These are phyloP conservation scores for Mustelus asterias DNA, from an alignment of 2,113 vertebrate species.

Conservation along the genomic window DNA sequence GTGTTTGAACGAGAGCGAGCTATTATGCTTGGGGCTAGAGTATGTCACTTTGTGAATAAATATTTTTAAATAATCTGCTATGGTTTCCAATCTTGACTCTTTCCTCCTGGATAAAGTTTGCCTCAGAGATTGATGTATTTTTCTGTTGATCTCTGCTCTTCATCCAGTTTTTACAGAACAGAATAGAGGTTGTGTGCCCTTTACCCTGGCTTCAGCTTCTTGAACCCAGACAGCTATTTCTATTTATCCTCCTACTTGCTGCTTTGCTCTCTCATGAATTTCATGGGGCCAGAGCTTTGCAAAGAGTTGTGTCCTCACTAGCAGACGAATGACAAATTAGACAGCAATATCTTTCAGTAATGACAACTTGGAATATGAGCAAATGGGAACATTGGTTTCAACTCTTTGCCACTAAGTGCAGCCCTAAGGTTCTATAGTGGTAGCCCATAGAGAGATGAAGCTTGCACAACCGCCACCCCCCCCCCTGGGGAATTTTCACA, in stretches of 20 bases:
- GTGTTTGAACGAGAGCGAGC: constrained; percentile 79
- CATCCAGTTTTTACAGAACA: not conserved
- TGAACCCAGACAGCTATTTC: too few relatives aligned
- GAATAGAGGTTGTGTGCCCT: not conserved
- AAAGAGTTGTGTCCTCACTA: not conserved
- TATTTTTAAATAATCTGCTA: not conserved
- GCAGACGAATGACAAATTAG: not conserved
- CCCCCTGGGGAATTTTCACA: not conserved
- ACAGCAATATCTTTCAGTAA: not conserved
- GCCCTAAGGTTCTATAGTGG: not conserved
- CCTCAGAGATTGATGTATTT: not conserved
- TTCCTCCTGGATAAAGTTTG: not conserved
- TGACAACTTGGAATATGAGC: not conserved
- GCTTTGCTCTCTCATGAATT: not conserved
- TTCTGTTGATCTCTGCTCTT: not conserved
- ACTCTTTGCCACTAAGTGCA: not conserved
- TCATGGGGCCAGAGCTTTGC: not conserved
- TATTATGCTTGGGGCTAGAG: constrained; percentile 86
- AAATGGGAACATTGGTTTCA: not conserved
- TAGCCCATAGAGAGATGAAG: not conserved
- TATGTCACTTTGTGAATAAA: constrained; percentile 43
- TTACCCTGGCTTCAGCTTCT: not conserved
- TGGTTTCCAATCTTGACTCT: not conserved
- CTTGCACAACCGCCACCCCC: not conserved
- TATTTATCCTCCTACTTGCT: not conserved